Conservation (phyloP, 2,797 vertebrate species). For the Bovichtus diacanthus region DNA sequence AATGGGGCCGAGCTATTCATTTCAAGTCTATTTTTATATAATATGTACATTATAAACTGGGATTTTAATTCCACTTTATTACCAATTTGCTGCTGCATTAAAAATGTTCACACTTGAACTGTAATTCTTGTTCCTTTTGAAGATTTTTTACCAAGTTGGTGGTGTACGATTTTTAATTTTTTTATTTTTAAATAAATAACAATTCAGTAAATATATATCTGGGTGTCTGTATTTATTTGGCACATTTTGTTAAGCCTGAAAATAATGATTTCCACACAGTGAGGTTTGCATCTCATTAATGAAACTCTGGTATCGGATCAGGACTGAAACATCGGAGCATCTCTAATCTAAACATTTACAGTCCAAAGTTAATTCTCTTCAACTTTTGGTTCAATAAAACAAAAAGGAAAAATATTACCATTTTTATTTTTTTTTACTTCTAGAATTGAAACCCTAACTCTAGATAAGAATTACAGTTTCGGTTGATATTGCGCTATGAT, state of each 20-base stretch:
- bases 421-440: neutral
- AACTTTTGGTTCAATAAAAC: neutral
- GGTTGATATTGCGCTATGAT: neutral
- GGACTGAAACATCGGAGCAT: too few species aligned
- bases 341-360: neutral
- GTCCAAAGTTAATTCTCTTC: neutral
- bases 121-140: neutral
- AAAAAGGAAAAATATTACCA: neutral
- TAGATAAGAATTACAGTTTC: neutral
- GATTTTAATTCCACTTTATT: too few species aligned
- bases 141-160: rapidly evolving
- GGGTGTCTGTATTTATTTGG: too few species aligned
- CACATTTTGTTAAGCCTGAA: too few species aligned
- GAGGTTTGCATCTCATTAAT: too few species aligned
- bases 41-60: neutral
- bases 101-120: neutral
- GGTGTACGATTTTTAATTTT: too few species aligned
- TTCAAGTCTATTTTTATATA: neutral
- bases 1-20: neutral
- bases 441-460: neutral
- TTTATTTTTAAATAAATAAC: too few species aligned
- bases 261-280: too few species aligned
- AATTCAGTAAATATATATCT: too few species aligned
- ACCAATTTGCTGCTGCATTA: too few species aligned
- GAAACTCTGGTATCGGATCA: too few species aligned